Evolutionary conservation across 2,888 invertebrate species (phyloP).

Genomic region (Trachelus stipa): DNA sequence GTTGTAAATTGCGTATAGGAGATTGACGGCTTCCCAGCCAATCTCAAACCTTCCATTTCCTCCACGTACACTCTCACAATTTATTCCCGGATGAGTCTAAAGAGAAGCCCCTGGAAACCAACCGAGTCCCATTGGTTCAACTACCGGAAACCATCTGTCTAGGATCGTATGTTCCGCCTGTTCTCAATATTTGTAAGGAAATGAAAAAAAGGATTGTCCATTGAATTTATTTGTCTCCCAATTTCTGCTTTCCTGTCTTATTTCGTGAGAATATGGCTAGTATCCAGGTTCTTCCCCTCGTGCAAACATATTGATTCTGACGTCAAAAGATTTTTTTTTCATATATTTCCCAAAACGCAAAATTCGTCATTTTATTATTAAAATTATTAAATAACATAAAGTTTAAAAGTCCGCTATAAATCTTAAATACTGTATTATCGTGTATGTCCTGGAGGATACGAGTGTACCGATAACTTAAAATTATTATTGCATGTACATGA

Average conservation of each 20-base stretch:
- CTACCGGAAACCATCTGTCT: neutral
- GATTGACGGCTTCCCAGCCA: neutral
- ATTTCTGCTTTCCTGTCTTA: neutral
- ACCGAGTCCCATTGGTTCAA: neutral
- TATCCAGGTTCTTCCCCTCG: neutral
- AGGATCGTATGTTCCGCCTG: neutral
- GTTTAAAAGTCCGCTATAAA: too few relatives aligned
- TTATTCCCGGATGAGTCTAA: neutral
- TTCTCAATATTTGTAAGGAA: neutral
- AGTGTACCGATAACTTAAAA: too few relatives aligned
- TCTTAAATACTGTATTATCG: too few relatives aligned
- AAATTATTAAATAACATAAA: too few relatives aligned
- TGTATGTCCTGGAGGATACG: too few relatives aligned
- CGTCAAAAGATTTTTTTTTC: neutral
- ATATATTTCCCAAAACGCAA: neutral
- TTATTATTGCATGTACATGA: too few relatives aligned
- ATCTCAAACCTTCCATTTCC: neutral
- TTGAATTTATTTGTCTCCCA: neutral
- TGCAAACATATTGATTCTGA: neutral
- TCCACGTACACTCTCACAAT: neutral
- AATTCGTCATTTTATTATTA: too few relatives aligned
- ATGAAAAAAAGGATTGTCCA: neutral
- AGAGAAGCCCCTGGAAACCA: neutral
- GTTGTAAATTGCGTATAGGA: neutral
- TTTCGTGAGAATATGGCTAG: neutral